phyloP scores from a whole-genome alignment of 1,140 invertebrate genomes.

The Cydia pomonella region DNA sequence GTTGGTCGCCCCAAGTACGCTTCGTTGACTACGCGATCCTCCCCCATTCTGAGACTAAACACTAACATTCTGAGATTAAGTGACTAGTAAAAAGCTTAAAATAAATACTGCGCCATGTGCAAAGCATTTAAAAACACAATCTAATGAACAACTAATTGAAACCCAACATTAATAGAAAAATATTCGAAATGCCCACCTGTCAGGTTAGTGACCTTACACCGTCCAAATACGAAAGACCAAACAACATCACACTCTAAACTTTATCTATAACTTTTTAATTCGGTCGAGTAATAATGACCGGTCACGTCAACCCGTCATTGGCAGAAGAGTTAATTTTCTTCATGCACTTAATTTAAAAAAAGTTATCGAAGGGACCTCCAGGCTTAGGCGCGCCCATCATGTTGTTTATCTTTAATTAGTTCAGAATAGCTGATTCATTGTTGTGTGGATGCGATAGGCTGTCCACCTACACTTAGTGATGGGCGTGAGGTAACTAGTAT shows the following conservation, averaged over 20 bases:
- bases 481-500: conserved; percentile 1
- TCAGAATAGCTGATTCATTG: conserved; percentile 61
- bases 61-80: too few species aligned
- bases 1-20: too few species aligned
- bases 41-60: too few species aligned
- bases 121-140: not conserved
- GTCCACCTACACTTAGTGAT: conserved; percentile 46
- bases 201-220: conserved; percentile 47
- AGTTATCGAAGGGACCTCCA: conserved; percentile 36
- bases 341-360: conserved; percentile 59
- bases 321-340: conserved; percentile 68
- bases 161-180: conserved; percentile 32
- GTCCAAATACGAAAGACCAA: not conserved
- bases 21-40: too few species aligned
- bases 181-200: conserved; percentile 38
- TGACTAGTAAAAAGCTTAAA: not conserved
- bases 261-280: not conserved
- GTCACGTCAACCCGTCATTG: conserved; percentile 58
- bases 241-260: not conserved
- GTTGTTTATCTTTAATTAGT: conserved; percentile 72
- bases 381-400: conserved; percentile 45
- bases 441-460: conserved; percentile 43
- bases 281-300: conserved; percentile 50
- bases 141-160: conserved; percentile 22
- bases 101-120: not conserved